phyloP scores from a whole-genome alignment of 2,797 vertebrate species.

The Sylvilagus floridanus region DNA sequence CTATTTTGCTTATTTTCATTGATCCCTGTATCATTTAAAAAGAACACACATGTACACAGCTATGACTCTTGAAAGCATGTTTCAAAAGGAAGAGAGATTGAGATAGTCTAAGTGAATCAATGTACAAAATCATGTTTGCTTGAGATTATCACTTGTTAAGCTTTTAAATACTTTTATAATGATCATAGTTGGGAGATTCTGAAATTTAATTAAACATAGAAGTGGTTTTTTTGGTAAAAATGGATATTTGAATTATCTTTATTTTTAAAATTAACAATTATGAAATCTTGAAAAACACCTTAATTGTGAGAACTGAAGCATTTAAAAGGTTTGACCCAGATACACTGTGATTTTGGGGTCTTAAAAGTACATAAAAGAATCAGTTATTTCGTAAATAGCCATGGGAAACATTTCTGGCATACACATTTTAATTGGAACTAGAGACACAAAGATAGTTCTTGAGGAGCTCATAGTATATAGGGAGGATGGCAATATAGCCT shows the following conservation, averaged over 20 bases:
- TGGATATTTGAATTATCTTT: background rate
- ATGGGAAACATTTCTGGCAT: background rate
- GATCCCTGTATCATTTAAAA: background rate
- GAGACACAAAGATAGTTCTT: background rate
- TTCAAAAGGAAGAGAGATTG: background rate
- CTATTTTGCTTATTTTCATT: background rate
- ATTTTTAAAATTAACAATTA: constrained; percentile 42
- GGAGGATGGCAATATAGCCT: background rate
- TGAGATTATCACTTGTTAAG: background rate
- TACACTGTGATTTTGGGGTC: background rate
- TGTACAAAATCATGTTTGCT: background rate
- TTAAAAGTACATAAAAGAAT: background rate
- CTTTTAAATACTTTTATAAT: background rate
- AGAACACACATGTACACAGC: background rate
- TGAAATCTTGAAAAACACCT: constrained; percentile 5
- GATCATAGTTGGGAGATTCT: background rate
- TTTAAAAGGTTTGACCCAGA: background rate
- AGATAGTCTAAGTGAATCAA: background rate
- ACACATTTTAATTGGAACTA: background rate
- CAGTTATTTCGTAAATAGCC: background rate
- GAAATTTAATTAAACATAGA: constrained; percentile 8
- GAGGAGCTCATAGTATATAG: background rate
- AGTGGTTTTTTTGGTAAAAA: background rate
- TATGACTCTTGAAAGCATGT: background rate
- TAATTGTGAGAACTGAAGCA: background rate